phyloP scores from a whole-genome alignment of 2,888 invertebrate genomes.

The Taenaris catops region DNA sequence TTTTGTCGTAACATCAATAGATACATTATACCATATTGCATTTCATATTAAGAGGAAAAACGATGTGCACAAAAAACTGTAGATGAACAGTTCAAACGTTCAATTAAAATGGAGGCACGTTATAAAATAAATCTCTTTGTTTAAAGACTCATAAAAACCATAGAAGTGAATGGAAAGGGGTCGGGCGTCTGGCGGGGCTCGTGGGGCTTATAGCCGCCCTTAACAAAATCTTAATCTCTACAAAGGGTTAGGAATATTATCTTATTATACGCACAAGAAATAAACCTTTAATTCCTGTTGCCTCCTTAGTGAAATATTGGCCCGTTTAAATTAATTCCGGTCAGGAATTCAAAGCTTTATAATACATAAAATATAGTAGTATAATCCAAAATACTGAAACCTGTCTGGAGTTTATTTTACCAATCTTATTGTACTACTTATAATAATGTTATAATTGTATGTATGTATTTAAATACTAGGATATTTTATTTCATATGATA shows the following conservation, averaged over 20 bases:
- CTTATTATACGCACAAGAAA: slow-evolving; percentile 74
- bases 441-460: too few species aligned
- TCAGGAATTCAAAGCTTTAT: slow-evolving; percentile 3
- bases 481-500: too few species aligned
- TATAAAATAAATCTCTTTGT: slow-evolving; percentile 34
- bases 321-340: slow-evolving; percentile 23
- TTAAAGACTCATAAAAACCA: slow-evolving; percentile 61
- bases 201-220: slow-evolving; percentile 55
- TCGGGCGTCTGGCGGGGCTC: slow-evolving; percentile 61
- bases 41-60: too few species aligned
- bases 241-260: slow-evolving; percentile 79
- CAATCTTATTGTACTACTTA: too few species aligned
- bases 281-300: slow-evolving; percentile 59
- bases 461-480: too few species aligned
- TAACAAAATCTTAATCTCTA: slow-evolving; percentile 79
- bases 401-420: too few species aligned
- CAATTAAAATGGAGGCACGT: slow-evolving; percentile 7
- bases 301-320: slow-evolving; percentile 47
- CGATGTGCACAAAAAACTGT: too few species aligned
- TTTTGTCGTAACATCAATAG: too few species aligned
- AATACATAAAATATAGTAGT: background rate
- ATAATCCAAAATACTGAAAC: too few species aligned
- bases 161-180: slow-evolving; percentile 57
- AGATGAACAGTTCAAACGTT: too few species aligned
- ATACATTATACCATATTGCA: too few species aligned